These are phyloP conservation scores for Thecocarcelia acutangulata DNA, from an alignment of 2,888 invertebrate genomes.

Conservation along the genomic window DNA sequence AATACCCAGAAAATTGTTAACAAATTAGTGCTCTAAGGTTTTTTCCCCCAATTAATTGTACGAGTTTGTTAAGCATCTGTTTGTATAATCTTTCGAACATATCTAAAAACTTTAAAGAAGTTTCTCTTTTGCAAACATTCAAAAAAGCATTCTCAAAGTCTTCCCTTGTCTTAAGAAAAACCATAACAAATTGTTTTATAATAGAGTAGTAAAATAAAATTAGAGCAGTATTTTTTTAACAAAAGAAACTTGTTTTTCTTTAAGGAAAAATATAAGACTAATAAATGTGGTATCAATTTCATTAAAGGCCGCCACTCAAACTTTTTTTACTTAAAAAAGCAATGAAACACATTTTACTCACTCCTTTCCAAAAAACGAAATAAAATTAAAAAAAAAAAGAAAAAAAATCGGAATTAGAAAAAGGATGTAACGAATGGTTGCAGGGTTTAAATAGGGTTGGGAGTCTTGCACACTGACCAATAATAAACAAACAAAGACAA, in stretches of 20 bases:
- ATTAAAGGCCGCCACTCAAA: slow-evolving; percentile 56
- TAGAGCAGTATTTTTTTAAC: slow-evolving; percentile 41
- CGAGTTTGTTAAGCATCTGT: no score
- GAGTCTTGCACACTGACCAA: slow-evolving; percentile 27
- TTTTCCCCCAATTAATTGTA: no score
- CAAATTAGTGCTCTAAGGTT: no score
- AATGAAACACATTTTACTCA: slow-evolving; percentile 55
- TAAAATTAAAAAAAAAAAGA: no score
- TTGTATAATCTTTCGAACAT: no score
- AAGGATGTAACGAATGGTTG: slow-evolving; percentile 37
- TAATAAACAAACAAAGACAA: slow-evolving; percentile 2
- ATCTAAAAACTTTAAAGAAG: no score
- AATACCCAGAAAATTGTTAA: no score
- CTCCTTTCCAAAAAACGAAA: slow-evolving; percentile 20
- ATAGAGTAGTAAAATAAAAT: slow-evolving; percentile 63
- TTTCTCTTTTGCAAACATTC: no score
- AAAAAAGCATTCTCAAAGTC: no score
- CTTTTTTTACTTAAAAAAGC: slow-evolving; percentile 5
- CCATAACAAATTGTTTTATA: slow-evolving; percentile 66
- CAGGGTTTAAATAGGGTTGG: slow-evolving; percentile 44
- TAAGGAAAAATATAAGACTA: slow-evolving; percentile 39
- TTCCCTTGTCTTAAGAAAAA: slow-evolving; percentile 34
- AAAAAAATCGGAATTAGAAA: not conserved
- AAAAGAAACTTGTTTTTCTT: slow-evolving; percentile 45
- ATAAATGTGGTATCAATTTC: slow-evolving; percentile 67